phyloP scores from a whole-genome alignment of 1,140 invertebrate genomes.

The Anthonomus grandis region DNA sequence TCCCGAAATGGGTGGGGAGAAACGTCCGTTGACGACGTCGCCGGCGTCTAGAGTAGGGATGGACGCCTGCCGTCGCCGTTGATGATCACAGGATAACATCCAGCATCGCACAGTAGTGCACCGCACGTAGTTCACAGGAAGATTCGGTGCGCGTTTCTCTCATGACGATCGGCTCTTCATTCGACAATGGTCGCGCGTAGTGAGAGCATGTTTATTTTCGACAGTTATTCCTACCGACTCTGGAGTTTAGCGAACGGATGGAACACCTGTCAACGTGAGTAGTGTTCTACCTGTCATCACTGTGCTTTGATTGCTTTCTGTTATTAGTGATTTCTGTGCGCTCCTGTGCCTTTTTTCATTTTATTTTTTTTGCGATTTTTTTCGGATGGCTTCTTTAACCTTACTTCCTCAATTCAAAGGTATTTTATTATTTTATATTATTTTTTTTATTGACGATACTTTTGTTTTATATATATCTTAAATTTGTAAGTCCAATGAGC shows the following conservation, averaged over 20 bases:
- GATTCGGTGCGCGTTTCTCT: slow-evolving; percentile 38
- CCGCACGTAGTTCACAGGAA: slow-evolving; percentile 25
- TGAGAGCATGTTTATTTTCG: slow-evolving; percentile 64
- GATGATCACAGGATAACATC: slow-evolving; percentile 54
- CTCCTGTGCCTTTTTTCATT: slow-evolving; percentile 11
- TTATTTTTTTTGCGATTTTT: slow-evolving; percentile 9
- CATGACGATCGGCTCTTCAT: slow-evolving; percentile 38
- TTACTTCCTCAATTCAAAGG: slow-evolving; percentile 19
- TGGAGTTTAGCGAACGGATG: slow-evolving; percentile 69
- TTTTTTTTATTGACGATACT: no score
- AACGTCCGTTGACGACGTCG: slow-evolving; percentile 28
- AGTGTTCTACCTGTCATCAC: slow-evolving; percentile 28
- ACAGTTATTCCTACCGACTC: slow-evolving; percentile 66
- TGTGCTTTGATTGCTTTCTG: slow-evolving; percentile 14
- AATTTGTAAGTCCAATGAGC: no score
- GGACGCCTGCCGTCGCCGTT: slow-evolving; percentile 48
- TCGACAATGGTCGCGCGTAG: slow-evolving; percentile 64
- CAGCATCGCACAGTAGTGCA: slow-evolving; percentile 34
- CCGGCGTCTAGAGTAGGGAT: slow-evolving; percentile 44
- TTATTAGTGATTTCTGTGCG: slow-evolving; percentile 8
- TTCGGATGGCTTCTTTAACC: slow-evolving; percentile 27
- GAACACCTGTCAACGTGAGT: slow-evolving; percentile 67
- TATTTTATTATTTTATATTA: slow-evolving; percentile 20
- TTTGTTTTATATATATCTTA: no score
- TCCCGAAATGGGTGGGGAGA: neutral